These are phyloP conservation scores for Chouioia cunea DNA, from an alignment of 2,888 invertebrate genomes.

Conservation along the genomic window DNA sequence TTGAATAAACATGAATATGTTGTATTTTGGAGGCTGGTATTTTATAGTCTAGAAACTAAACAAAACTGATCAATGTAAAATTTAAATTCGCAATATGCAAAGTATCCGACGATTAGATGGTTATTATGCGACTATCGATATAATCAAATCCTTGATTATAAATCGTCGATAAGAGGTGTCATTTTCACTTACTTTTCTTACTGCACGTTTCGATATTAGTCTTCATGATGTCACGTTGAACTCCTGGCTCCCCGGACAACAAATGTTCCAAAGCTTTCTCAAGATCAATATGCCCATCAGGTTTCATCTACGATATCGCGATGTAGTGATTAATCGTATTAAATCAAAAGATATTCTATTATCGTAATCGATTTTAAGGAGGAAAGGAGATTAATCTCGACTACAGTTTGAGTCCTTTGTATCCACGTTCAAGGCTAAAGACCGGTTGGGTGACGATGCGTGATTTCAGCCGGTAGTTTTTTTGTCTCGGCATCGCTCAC, in stretches of 20 bases:
- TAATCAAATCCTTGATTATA: neutral
- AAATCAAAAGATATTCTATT: neutral
- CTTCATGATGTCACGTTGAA: slow-evolving; percentile 12
- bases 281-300: slow-evolving; percentile 31
- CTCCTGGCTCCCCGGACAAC: slow-evolving; percentile 6
- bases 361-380: too few species aligned
- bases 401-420: neutral
- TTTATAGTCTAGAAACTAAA: too few species aligned
- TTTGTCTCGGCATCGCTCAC: neutral
- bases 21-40: too few species aligned
- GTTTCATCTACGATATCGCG: slow-evolving; percentile 17
- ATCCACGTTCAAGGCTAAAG: neutral
- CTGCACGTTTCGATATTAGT: slow-evolving; percentile 22
- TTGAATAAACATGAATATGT: too few species aligned
- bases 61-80: neutral
- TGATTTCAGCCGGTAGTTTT: neutral
- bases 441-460: slow-evolving; percentile 7
- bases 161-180: neutral
- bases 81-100: too few species aligned
- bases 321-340: neutral
- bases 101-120: too few species aligned
- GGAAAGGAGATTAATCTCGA: slow-evolving; percentile 24
- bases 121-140: neutral
- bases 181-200: slow-evolving; percentile 11
- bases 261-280: slow-evolving; percentile 35